Conservation (phyloP, 1,140 invertebrate species). For the Lethrus apterus region DNA sequence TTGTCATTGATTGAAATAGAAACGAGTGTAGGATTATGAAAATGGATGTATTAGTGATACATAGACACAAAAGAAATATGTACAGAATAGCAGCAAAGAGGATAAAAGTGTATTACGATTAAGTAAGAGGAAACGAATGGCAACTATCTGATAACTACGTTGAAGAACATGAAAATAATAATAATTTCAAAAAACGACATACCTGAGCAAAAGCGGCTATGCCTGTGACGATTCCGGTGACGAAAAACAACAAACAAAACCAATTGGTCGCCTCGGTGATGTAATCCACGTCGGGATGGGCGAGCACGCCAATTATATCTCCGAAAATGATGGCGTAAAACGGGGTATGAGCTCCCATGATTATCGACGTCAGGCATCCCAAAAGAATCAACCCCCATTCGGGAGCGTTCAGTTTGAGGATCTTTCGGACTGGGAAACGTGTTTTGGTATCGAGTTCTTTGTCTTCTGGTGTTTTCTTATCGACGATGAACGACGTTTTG, state of each 20-base stretch:
- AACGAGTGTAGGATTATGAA: too few species aligned
- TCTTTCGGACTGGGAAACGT: not conserved
- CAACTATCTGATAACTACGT: too few species aligned
- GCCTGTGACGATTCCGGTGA: constrained; percentile 67
- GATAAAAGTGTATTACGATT: too few species aligned
- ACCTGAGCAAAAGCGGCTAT: constrained; percentile 56
- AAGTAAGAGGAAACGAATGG: too few species aligned
- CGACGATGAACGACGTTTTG: not conserved
- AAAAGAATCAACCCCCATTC: constrained; percentile 65
- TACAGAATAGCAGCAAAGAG: too few species aligned
- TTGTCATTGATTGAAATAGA: too few species aligned
- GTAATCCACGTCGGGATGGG: constrained; percentile 45
- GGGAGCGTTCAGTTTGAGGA: constrained; percentile 54
- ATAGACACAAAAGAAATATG: too few species aligned
- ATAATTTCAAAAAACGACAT: too few species aligned
- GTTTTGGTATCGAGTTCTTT: not conserved
- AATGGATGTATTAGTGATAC: too few species aligned
- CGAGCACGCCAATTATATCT: constrained; percentile 62
- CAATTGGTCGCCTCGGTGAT: constrained; percentile 52
- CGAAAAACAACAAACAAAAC: constrained; percentile 61
- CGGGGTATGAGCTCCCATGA: constrained; percentile 68
- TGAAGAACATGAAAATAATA: too few species aligned
- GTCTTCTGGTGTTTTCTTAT: not conserved
- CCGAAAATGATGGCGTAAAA: constrained; percentile 72
- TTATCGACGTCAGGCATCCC: constrained; percentile 57